Evolutionary conservation across 2,113 vertebrate species (phyloP).

Genomic region (Paralichthys olivaceus): DNA sequence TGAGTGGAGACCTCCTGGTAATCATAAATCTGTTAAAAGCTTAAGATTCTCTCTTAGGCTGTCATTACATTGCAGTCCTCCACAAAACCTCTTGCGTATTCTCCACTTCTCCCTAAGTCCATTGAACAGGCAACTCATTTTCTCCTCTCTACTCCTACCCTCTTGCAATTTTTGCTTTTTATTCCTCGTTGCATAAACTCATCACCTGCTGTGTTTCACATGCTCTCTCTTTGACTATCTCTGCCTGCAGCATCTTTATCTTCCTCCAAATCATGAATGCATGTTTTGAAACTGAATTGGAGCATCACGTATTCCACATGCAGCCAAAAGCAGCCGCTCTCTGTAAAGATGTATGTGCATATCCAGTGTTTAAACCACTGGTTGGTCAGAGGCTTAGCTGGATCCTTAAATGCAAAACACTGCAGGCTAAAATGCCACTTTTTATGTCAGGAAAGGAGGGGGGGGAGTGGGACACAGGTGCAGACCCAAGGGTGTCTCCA

Average conservation of each 20-base stretch:
- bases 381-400: not conserved
- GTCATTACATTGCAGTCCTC: not conserved
- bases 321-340: not conserved
- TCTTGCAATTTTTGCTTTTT: not conserved
- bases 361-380: not conserved
- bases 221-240: not conserved
- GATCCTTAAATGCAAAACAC: not conserved
- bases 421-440: not conserved
- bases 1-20: slow-evolving; percentile 24
- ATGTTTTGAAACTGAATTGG: not conserved
- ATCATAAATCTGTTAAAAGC: slow-evolving; percentile 6
- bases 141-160: not conserved
- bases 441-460: no score
- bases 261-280: not conserved
- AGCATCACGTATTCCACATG: not conserved
- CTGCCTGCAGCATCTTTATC: not conserved
- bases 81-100: not conserved
- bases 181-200: not conserved
- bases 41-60: not conserved
- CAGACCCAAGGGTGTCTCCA: no score
- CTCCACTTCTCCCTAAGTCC: not conserved
- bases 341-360: not conserved
- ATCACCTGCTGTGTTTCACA: not conserved
- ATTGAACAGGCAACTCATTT: not conserved
- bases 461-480: no score